phyloP scores from a whole-genome alignment of 2,888 invertebrate genomes.

The Brenthis hecate region DNA sequence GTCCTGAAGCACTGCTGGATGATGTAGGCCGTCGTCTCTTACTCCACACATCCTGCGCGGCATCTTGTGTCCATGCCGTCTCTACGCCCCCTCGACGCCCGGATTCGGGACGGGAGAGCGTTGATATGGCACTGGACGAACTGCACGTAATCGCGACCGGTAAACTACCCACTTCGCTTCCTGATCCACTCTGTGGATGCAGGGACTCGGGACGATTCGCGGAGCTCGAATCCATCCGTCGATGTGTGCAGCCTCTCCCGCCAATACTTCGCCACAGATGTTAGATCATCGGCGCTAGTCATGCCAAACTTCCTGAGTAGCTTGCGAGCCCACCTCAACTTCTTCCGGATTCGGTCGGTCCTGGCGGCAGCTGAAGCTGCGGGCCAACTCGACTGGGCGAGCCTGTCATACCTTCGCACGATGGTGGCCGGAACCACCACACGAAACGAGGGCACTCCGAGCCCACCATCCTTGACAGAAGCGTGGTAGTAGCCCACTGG shows the following conservation, averaged over 20 bases:
- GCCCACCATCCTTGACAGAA: slow-evolving; percentile 40
- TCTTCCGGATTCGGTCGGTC: slow-evolving; percentile 38
- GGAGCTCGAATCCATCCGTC: too few species aligned
- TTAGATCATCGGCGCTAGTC: not conserved
- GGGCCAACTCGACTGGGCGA: slow-evolving; percentile 37
- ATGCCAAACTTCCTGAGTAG: not conserved
- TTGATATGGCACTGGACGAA: slow-evolving; percentile 49
- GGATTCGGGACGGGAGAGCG: slow-evolving; percentile 44
- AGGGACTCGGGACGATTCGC: slow-evolving; percentile 4
- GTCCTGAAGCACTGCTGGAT: slow-evolving; percentile 43
- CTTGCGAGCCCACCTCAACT: slow-evolving; percentile 29
- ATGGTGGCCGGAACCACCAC: slow-evolving; percentile 42
- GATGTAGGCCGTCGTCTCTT: not conserved
- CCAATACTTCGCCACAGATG: too few species aligned
- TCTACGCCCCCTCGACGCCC: not conserved
- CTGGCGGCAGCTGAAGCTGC: slow-evolving; percentile 42
- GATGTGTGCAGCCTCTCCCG: too few species aligned
- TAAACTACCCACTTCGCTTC: slow-evolving; percentile 27
- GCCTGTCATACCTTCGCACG: slow-evolving; percentile 40
- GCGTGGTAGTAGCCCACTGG: slow-evolving; percentile 51
- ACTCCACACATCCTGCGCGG: not conserved
- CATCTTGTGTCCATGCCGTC: not conserved
- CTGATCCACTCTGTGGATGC: slow-evolving; percentile 39
- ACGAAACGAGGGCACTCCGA: slow-evolving; percentile 46
- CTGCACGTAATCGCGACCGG: slow-evolving; percentile 52